These are phyloP conservation scores for Cyprinodon diabolis DNA, from an alignment of 2,797 vertebrate genomes.

Conservation along the genomic window DNA sequence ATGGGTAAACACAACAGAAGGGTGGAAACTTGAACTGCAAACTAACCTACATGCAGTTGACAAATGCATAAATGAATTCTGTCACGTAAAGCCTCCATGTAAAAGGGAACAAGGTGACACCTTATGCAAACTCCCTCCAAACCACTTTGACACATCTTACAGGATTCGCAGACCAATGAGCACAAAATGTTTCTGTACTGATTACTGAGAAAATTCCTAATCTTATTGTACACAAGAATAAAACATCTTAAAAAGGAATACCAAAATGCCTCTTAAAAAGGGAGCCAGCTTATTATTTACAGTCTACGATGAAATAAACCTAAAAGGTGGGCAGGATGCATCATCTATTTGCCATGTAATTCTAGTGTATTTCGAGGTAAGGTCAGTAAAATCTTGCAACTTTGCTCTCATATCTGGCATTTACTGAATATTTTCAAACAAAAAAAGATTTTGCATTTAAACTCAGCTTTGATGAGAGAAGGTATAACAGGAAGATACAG, in stretches of 20 bases:
- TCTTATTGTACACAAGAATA: not conserved
- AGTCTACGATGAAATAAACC: not conserved
- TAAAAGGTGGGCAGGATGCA: not conserved
- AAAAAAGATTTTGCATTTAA: slow-evolving; percentile 45
- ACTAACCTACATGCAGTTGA: slow-evolving; percentile 23
- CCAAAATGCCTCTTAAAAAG: not conserved
- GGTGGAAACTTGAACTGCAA: slow-evolving; percentile 16
- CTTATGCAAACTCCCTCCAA: slow-evolving; percentile 22
- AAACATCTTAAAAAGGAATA: not conserved
- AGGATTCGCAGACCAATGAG: slow-evolving; percentile 4
- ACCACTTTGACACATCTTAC: slow-evolving; percentile 10
- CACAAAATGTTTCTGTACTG: not conserved
- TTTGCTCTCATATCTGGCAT: slow-evolving; percentile 21
- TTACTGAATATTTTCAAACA: slow-evolving; percentile 35
- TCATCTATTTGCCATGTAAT: not conserved
- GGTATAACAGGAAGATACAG: slow-evolving; percentile 59
- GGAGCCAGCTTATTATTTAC: not conserved
- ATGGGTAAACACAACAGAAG: slow-evolving; percentile 19
- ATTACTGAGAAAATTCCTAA: not conserved
- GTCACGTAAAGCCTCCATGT: slow-evolving; percentile 18
- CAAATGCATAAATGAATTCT: slow-evolving; percentile 26
- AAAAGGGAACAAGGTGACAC: slow-evolving; percentile 29
- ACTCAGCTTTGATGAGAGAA: slow-evolving; percentile 58
- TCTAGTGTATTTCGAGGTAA: not conserved
- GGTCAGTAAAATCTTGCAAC: not conserved